Evolutionary conservation across 2,797 vertebrate genomes (phyloP).

Genomic region (Pseudomugil gertrudae): DNA sequence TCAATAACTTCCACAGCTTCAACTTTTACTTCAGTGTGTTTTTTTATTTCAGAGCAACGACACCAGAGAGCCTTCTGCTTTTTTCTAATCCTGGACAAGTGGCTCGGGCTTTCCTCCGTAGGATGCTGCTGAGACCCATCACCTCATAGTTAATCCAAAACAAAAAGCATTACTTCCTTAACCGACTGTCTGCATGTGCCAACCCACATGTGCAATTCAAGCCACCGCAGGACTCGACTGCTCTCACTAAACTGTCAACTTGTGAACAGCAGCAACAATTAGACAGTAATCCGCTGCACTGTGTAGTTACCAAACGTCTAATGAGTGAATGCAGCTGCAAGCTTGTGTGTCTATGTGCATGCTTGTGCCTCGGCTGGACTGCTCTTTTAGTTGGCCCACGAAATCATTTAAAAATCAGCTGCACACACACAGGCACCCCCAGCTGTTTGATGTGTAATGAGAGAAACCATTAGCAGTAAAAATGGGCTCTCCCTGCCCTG

Average conservation of each 20-base stretch:
- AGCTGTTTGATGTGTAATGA: slow-evolving; percentile 82
- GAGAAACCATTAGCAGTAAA: slow-evolving; percentile 80
- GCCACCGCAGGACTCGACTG: slow-evolving; percentile 8
- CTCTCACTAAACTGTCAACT: slow-evolving; percentile 5
- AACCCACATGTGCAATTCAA: slow-evolving; percentile 21
- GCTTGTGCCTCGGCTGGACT: slow-evolving; percentile 30
- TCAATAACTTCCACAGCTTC: slow-evolving; percentile 69
- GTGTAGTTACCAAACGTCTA: slow-evolving; percentile 31
- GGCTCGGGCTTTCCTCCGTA: slow-evolving; percentile 17
- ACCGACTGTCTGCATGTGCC: slow-evolving; percentile 25
- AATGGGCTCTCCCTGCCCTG: slow-evolving; percentile 70
- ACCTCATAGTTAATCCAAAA: slow-evolving; percentile 48
- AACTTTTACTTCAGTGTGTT: slow-evolving; percentile 46
- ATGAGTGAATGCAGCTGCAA: slow-evolving; percentile 38
- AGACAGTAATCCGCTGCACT: slow-evolving; percentile 19
- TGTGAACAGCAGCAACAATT: slow-evolving; percentile 31
- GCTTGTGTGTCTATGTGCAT: slow-evolving; percentile 1
- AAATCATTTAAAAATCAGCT: slow-evolving; percentile 72
- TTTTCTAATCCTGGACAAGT: slow-evolving; percentile 39
- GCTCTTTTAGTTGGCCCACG: slow-evolving; percentile 72
- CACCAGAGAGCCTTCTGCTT: slow-evolving; percentile 29
- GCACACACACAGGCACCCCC: slow-evolving; percentile 29
- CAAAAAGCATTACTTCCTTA: slow-evolving; percentile 59
- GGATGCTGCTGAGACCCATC: slow-evolving; percentile 25
- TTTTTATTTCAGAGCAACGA: background rate